Percentiles rank a stretch among this genome's conserved stretches.
Evolutionary conservation across 2,113 vertebrate species (phyloP).

Genomic region (Capra hircus): DNA sequence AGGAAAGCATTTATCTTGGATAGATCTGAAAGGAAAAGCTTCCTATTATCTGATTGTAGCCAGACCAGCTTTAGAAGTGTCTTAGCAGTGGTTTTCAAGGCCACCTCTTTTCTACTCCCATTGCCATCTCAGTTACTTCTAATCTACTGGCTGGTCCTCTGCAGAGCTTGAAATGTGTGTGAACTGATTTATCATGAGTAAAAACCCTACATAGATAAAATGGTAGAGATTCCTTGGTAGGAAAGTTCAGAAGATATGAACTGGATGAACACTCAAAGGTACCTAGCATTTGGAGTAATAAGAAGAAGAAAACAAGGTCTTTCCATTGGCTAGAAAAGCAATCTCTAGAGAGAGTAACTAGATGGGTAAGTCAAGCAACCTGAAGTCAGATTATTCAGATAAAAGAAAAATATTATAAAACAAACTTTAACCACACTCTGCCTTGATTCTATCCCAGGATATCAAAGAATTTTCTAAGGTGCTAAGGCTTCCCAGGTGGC

Average conservation of each 20-base stretch:
- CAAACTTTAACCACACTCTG: background rate
- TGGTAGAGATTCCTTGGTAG: background rate
- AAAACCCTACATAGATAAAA: background rate
- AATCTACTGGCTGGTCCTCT: background rate
- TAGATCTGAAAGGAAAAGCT: background rate
- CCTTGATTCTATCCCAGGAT: background rate
- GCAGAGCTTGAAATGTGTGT: background rate
- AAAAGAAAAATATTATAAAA: background rate
- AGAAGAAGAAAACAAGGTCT: background rate
- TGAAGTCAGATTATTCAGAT: background rate
- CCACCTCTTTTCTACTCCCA: background rate
- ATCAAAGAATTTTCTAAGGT: background rate
- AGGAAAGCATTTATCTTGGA: background rate
- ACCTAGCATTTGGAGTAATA: background rate
- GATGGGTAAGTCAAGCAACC: background rate
- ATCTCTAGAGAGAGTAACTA: background rate
- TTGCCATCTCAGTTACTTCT: background rate
- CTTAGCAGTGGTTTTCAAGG: background rate
- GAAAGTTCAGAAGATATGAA: background rate
- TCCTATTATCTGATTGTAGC: background rate
- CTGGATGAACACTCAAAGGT: background rate
- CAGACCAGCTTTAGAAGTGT: background rate
- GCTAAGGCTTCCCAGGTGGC: background rate
- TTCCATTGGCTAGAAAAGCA: background rate
- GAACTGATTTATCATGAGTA: background rate